These are phyloP conservation scores for Aurelia sp. DNA, from an alignment of 30 jellyfish, hydroid and myxozoan species.

Conservation along the genomic window DNA sequence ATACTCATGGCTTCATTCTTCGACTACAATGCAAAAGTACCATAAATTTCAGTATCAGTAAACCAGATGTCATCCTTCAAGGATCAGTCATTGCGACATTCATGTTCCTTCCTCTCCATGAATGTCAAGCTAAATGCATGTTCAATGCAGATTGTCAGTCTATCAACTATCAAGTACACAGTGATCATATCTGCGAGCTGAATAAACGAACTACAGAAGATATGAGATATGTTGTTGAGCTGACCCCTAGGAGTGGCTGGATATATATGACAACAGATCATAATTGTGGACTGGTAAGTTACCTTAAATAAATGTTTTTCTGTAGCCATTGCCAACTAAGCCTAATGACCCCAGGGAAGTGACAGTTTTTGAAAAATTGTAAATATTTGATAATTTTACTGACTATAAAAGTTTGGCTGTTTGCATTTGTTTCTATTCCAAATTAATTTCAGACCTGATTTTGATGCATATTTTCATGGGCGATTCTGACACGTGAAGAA, in stretches of 20 bases:
- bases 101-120: slow-evolving; percentile 3
- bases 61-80: slow-evolving; percentile 5
- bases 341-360: too few species aligned
- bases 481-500: too few species aligned
- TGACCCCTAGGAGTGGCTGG: slow-evolving; percentile 34
- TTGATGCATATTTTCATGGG: too few species aligned
- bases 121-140: slow-evolving; percentile 46
- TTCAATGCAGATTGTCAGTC: slow-evolving; percentile 30
- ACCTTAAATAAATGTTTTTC: too few species aligned
- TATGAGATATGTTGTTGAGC: background rate
- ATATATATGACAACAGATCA: slow-evolving; percentile 41
- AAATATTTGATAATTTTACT: too few species aligned
- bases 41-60: slow-evolving; percentile 35
- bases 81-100: slow-evolving; percentile 43
- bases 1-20: slow-evolving; percentile 6
- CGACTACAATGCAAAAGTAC: slow-evolving; percentile 39
- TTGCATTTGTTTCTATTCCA: too few species aligned
- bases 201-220: slow-evolving; percentile 48
- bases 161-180: slow-evolving; percentile 9
- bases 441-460: too few species aligned
- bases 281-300: slow-evolving; percentile 7
- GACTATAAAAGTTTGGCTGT: too few species aligned
- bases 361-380: too few species aligned
- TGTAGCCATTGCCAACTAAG: too few species aligned
- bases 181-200: slow-evolving; percentile 41